Percentiles rank a stretch among this genome's conserved stretches.
These are phyloP conservation scores for Centropus bengalensis DNA, from an alignment of 2,113 vertebrate species.

Conservation along the genomic window DNA sequence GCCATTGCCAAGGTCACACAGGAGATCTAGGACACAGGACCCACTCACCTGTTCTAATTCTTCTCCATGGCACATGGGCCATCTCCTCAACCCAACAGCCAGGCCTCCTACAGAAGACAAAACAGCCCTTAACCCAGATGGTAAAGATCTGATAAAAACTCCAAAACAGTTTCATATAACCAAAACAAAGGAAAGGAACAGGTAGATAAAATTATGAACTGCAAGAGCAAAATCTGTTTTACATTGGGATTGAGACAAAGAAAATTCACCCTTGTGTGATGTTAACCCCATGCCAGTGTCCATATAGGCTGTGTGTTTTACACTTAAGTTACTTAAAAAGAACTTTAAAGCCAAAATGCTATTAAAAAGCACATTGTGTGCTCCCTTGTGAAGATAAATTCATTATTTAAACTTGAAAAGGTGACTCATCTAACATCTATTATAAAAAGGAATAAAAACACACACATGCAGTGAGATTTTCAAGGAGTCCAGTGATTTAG, in stretches of 20 bases:
- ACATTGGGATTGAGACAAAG: accelerated
- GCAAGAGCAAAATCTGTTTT: neutral
- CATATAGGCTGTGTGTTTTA: neutral
- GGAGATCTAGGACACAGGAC: neutral
- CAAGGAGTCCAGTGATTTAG: conserved; percentile 79
- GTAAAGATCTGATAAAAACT: accelerated
- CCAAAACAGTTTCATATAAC: accelerated
- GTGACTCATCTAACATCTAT: conserved; percentile 30
- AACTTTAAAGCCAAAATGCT: neutral
- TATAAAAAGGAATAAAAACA: neutral
- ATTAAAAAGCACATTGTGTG: neutral
- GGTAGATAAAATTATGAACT: neutral
- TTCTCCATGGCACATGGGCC: accelerated
- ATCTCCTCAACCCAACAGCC: neutral
- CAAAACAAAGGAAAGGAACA: neutral
- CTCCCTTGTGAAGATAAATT: neutral
- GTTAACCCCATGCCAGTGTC: neutral
- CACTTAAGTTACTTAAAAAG: neutral
- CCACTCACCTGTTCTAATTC: accelerated
- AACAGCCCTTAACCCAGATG: neutral
- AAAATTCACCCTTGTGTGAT: neutral
- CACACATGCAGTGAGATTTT: conserved; percentile 61
- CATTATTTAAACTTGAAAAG: neutral
- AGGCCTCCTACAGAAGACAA: neutral
- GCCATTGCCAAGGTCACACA: neutral